Conservation (phyloP, 2,113 vertebrate species). For the Corythaeola cristata region DNA sequence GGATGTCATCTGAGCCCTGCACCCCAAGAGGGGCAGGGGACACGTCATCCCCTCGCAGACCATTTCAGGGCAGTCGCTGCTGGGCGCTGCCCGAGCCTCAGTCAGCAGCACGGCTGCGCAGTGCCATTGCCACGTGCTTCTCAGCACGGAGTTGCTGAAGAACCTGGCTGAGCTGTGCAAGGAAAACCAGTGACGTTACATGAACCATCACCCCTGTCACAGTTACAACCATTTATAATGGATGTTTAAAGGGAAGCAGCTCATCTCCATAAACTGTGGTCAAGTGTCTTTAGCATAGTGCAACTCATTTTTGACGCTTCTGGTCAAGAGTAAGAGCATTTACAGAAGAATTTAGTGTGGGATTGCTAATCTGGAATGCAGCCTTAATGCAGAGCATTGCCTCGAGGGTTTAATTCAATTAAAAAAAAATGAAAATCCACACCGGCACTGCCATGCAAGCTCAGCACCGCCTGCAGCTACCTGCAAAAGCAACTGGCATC, state of each 20-base stretch:
- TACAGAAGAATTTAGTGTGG: not conserved
- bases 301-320: not conserved
- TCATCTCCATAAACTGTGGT: not conserved
- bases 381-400: not conserved
- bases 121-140: not conserved
- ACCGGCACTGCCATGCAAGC: no score
- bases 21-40: not conserved
- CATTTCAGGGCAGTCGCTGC: accelerated
- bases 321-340: not conserved
- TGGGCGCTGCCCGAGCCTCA: accelerated
- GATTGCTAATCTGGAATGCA: not conserved
- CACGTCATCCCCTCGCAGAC: not conserved
- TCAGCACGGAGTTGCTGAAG: not conserved
- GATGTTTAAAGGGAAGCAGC: not conserved
- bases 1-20: not conserved
- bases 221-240: not conserved
- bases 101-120: accelerated
- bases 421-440: not conserved
- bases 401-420: not conserved
- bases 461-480: not conserved
- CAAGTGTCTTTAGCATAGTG: not conserved
- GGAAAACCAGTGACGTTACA: not conserved
- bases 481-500: not conserved
- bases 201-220: accelerated
- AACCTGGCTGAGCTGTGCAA: not conserved